A percentile compares a stretch with the other conserved stretches of the same genome.
Evolutionary conservation across 53 echinoderm and acorn worm genomes (phyloP).

Genomic region (Echinometra lucunter): DNA sequence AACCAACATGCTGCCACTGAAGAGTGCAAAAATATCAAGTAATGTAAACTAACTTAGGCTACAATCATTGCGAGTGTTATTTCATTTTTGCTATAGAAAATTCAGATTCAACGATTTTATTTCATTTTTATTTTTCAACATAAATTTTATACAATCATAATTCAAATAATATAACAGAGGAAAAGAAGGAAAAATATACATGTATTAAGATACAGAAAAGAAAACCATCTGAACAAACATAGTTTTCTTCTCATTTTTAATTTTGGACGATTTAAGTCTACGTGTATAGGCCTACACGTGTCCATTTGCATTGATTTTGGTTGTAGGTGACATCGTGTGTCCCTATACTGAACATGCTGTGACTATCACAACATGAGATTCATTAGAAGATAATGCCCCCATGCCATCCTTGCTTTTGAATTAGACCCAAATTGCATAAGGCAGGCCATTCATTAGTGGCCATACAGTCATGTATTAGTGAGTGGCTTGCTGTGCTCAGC

Average conservation of each 20-base stretch:
- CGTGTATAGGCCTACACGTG: background rate
- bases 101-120: no score
- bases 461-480: conserved; percentile 11
- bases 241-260: background rate
- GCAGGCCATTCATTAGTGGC: conserved; percentile 20
- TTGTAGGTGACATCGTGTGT: background rate
- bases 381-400: conserved; percentile 4
- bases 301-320: background rate
- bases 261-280: background rate
- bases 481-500: background rate
- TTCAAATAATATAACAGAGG: no score
- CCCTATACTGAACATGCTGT: background rate
- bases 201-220: no score
- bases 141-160: no score
- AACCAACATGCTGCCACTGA: no score
- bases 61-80: no score
- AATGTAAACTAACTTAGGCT: no score
- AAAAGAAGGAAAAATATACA: no score
- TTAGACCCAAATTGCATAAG: background rate
- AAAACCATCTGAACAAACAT: background rate
- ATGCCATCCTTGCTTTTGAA: background rate
- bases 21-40: no score
- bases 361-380: background rate
- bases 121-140: no score
- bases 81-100: no score